phyloP scores from a whole-genome alignment of 2,888 invertebrate species.

The Epinotia ramella region DNA sequence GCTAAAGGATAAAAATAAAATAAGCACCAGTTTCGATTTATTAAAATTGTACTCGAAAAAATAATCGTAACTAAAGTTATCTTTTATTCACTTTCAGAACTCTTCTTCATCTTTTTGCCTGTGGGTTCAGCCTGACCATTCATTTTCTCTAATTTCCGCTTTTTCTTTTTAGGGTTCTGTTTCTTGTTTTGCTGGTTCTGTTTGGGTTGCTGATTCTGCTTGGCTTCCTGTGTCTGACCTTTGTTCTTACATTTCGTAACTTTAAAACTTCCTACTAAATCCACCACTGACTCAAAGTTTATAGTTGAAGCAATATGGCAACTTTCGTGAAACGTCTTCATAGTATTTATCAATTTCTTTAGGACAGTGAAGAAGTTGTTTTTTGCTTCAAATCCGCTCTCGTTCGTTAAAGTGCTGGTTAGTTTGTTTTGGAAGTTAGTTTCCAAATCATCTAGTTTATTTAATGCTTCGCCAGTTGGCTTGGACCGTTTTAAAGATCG shows the following conservation, averaged over 20 bases:
- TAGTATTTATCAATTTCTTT: conserved; percentile 81
- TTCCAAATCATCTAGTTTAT: conserved; percentile 76
- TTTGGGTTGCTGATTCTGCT: conserved; percentile 50
- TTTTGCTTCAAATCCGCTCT: conserved; percentile 75
- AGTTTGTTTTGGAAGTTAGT: conserved; percentile 74
- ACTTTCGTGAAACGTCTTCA: conserved; percentile 78
- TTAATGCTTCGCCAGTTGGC: conserved; percentile 64
- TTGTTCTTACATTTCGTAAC: conserved; percentile 60
- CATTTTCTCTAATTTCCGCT: conserved; percentile 63
- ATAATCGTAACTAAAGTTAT: conserved; percentile 45
- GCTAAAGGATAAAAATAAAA: not conserved
- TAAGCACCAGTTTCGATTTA: conserved; percentile 2
- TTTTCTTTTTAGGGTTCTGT: conserved; percentile 68
- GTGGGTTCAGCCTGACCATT: conserved; percentile 66
- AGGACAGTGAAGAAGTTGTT: conserved; percentile 85
- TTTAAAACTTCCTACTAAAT: conserved; percentile 64
- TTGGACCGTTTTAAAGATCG: conserved; percentile 83
- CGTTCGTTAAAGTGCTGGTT: conserved; percentile 67
- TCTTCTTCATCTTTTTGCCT: conserved; percentile 63
- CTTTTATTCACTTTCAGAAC: conserved; percentile 56
- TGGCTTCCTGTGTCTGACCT: conserved; percentile 49
- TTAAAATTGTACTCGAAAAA: conserved; percentile 35
- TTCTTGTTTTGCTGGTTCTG: conserved; percentile 52
- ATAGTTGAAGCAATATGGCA: conserved; percentile 65
- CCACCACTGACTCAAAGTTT: conserved; percentile 65